Base-by-base conservation (phyloP, 2,113 vertebrate genomes). In the Neotoma lepida region DNA sequence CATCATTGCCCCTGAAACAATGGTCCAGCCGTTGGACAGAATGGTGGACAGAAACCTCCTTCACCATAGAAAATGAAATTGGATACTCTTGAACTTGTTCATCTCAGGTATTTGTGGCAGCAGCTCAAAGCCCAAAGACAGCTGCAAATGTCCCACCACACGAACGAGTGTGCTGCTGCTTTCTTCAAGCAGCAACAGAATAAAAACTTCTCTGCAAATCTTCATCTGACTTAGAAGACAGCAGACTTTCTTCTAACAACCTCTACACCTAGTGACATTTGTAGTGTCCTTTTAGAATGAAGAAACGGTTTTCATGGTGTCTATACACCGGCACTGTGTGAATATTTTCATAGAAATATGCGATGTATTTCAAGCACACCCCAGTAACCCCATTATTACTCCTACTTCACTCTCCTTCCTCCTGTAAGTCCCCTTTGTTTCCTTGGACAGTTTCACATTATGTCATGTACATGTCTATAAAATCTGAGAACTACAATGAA, bases 171-270 rank as follows among this genome's bases (percentile, higher is more conserved):
- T 4, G 24, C 49, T 88, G 33, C 39, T 90, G 41, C 93, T 58
- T 88, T 90, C 58, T 20, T 4, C 5, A 54, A 85, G 39, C n/a
- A 6, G 81, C 41, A 41, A 17, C 18, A 2, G n/a, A 66, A 54
- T 56, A 24, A n/a, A n/a, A n/a, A 51, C 66, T 81, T 95, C 51
- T 71, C 51, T 3, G 3, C 28, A 51, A 44, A 56, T 92, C 74
- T 93, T 77, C 35, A 28, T 89, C 78, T 44, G 77, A 76, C 33
- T 82, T 78, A 78, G 93, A 92, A 78, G 64, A 17, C 22, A 17
- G 28, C 4, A 33, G 35, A 33, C 0, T 63, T 74, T 73, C 46
- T 78, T 39, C 73, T 33, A 63, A 41, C 7, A 71, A 68, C 20
- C 41, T 64, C 7, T 5, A 58, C 14, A 41, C 30, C 80, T 30